phyloP scores from a whole-genome alignment of 1,140 invertebrate genomes.

The Drosophila guanche region DNA sequence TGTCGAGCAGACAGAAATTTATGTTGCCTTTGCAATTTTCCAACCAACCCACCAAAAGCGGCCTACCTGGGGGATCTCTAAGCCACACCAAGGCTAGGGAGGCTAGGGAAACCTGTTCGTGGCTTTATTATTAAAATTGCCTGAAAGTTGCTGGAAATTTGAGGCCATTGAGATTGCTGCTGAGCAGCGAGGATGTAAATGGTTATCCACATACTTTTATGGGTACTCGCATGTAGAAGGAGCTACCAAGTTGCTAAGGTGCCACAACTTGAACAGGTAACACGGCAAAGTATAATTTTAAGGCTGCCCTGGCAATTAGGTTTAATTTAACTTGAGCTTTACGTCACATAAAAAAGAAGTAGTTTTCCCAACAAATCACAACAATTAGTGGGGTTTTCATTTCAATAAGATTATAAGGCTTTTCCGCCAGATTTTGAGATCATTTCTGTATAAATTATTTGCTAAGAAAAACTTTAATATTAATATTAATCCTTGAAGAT shows the following conservation, averaged over 20 bases:
- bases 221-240: slow-evolving; percentile 6
- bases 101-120: slow-evolving; percentile 37
- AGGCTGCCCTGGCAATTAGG: slow-evolving; percentile 6
- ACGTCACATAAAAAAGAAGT: not conserved
- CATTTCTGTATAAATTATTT: too few species aligned
- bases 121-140: slow-evolving; percentile 58
- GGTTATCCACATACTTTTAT: slow-evolving; percentile 31
- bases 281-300: slow-evolving; percentile 2
- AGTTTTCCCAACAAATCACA: not conserved
- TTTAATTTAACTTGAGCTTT: too few species aligned
- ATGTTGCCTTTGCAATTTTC: slow-evolving; percentile 66
- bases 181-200: slow-evolving; percentile 12
- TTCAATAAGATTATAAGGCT: too few species aligned
- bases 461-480: too few species aligned
- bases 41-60: slow-evolving; percentile 21
- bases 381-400: slow-evolving; percentile 1
- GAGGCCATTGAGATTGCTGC: slow-evolving; percentile 27
- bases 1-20: slow-evolving; percentile 72
- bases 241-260: too few species aligned
- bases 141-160: slow-evolving; percentile 37
- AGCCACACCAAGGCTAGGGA: slow-evolving; percentile 12
- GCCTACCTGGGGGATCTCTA: slow-evolving; percentile 18
- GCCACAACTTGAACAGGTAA: slow-evolving; percentile 24
- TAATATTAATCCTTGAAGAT: too few species aligned
- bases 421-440: too few species aligned